Percentiles rank a stretch among this genome's conserved stretches.
Conservation (phyloP, 2,113 vertebrate species). For the Parotia lawesii region DNA sequence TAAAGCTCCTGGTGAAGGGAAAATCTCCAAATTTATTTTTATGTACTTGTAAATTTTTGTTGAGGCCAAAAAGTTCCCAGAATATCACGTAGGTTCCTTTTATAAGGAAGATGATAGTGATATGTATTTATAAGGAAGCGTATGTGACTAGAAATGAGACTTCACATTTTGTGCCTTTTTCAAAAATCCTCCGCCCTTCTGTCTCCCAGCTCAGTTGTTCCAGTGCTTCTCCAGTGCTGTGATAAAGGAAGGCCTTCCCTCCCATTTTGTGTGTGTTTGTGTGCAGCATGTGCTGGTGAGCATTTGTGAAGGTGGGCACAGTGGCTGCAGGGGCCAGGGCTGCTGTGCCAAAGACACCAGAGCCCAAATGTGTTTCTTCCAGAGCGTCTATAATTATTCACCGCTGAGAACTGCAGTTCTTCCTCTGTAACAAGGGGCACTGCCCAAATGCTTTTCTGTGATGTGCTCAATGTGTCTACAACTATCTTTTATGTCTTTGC, state of each 20-base stretch:
- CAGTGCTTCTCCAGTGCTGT: neutral
- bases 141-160: neutral
- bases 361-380: neutral
- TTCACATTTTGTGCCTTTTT: neutral
- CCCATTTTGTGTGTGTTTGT: neutral
- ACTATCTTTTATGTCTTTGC: slow-evolving; percentile 60
- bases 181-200: neutral
- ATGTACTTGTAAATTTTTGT: neutral
- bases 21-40: neutral
- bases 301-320: neutral
- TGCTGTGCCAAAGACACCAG: fast-evolving
- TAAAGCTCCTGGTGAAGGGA: neutral
- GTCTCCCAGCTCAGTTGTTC: neutral
- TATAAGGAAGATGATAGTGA: neutral
- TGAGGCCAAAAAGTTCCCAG: neutral
- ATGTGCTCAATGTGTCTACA: slow-evolving; percentile 49
- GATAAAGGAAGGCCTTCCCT: neutral
- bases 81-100: neutral
- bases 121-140: neutral
- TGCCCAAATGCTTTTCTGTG: slow-evolving; percentile 37
- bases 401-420: neutral
- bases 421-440: slow-evolving; percentile 35
- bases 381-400: neutral
- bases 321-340: neutral
- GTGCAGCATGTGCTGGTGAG: neutral